phyloP scores from a whole-genome alignment of 2,888 invertebrate species.

The Lasioglossum leucozonium region DNA sequence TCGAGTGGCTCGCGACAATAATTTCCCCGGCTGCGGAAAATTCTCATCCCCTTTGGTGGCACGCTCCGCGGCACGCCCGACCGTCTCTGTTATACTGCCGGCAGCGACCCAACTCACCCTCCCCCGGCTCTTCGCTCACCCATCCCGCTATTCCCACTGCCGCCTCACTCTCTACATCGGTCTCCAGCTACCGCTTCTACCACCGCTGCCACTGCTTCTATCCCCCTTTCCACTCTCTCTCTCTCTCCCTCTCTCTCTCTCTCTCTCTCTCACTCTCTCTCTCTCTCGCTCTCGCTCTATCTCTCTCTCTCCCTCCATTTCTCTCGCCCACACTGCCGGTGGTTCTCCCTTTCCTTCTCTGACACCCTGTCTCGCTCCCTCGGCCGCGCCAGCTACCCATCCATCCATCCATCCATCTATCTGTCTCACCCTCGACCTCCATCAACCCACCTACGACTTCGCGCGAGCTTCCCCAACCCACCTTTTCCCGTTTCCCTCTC shows the following conservation, averaged over 20 bases:
- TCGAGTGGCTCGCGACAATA: slow-evolving; percentile 76
- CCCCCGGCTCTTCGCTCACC: slow-evolving; percentile 68
- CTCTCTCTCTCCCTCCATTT: slow-evolving; percentile 32
- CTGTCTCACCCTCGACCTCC: slow-evolving; percentile 59
- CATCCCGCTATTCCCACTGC: slow-evolving; percentile 39
- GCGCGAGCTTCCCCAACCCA: slow-evolving; percentile 39
- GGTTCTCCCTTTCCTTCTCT: slow-evolving; percentile 41
- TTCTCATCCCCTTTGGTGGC: slow-evolving; percentile 84
- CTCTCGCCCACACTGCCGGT: slow-evolving; percentile 10
- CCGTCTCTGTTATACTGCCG: slow-evolving; percentile 84
- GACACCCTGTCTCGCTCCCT: slow-evolving; percentile 12
- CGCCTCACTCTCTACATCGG: slow-evolving; percentile 47
- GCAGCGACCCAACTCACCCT: slow-evolving; percentile 80
- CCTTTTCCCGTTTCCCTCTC: slow-evolving; percentile 38
- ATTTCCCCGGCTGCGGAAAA: slow-evolving; percentile 77
- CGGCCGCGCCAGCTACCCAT: slow-evolving; percentile 53
- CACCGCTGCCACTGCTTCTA: slow-evolving; percentile 63
- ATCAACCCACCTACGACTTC: slow-evolving; percentile 64
- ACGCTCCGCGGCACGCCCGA: slow-evolving; percentile 85
- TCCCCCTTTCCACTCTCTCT: slow-evolving; percentile 43
- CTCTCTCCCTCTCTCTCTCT: not conserved
- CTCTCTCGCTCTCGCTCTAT: slow-evolving; percentile 28
- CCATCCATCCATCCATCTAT: slow-evolving; percentile 60
- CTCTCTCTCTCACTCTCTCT: slow-evolving; percentile 24
- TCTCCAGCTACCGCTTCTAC: slow-evolving; percentile 66